Evolutionary conservation across 1,140 invertebrate genomes (phyloP).

Genomic region (Drosophila burlai): DNA sequence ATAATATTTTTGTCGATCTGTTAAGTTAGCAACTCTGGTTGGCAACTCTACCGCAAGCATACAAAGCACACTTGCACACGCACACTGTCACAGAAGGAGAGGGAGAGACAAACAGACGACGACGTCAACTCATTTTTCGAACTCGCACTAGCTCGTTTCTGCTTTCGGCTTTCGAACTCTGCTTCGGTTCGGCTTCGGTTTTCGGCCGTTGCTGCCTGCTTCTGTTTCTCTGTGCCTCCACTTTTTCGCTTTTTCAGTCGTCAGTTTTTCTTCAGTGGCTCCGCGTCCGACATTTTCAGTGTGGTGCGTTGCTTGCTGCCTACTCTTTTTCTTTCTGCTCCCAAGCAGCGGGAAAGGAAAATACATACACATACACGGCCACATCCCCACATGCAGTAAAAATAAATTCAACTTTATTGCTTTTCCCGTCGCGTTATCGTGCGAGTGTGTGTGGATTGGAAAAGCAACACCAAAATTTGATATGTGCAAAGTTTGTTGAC

Average conservation of each 20-base stretch:
- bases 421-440: conserved; percentile 59
- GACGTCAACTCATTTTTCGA: conserved; percentile 60
- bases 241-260: conserved; percentile 52
- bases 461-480: conserved; percentile 55
- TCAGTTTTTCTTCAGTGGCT: conserved; percentile 83
- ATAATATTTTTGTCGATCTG: conserved; percentile 8
- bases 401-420: conserved; percentile 81
- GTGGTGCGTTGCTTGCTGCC: conserved; percentile 63
- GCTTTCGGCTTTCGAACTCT: conserved; percentile 38
- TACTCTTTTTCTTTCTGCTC: conserved; percentile 48
- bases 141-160: conserved; percentile 57
- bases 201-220: background rate
- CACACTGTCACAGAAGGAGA: background rate
- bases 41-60: conserved; percentile 72
- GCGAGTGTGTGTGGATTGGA: conserved; percentile 63
- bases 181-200: conserved; percentile 10
- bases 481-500: conserved; percentile 72
- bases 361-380: conserved; percentile 70
- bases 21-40: conserved; percentile 13
- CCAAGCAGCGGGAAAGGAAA: conserved; percentile 73
- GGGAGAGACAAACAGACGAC: conserved; percentile 31
- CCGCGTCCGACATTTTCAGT: conserved; percentile 70
- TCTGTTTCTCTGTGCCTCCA: conserved; percentile 7
- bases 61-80: conserved; percentile 51
- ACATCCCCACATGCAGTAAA: conserved; percentile 70